phyloP scores from a whole-genome alignment of 1,140 invertebrate species.

The Lepidurus couesii region DNA sequence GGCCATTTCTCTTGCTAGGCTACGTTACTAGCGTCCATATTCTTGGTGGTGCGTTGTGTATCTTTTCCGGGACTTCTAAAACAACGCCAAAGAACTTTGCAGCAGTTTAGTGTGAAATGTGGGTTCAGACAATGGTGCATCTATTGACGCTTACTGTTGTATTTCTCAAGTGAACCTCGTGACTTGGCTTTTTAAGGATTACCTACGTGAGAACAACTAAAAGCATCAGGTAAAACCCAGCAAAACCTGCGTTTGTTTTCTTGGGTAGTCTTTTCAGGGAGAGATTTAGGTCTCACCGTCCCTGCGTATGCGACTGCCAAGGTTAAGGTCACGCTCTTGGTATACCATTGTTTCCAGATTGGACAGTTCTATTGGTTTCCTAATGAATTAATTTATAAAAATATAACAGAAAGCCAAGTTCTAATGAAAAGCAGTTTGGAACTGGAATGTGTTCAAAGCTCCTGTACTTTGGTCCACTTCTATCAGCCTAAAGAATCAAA shows the following conservation, averaged over 20 bases:
- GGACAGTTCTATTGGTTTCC: not conserved
- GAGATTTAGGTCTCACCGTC: not conserved
- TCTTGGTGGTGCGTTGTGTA: not conserved
- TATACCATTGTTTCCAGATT: not conserved
- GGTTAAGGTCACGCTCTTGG: not conserved
- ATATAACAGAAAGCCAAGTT: no score
- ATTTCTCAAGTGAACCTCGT: not conserved
- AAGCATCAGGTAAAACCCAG: not conserved
- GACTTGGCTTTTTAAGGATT: not conserved
- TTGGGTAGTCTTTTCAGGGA: not conserved
- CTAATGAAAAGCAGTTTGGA: no score
- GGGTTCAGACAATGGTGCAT: not conserved
- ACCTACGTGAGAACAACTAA: not conserved
- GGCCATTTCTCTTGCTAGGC: constrained; percentile 2
- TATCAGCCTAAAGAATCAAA: no score
- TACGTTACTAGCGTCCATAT: not conserved
- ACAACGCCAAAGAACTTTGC: not conserved
- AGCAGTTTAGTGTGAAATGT: not conserved
- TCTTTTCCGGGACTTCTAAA: not conserved
- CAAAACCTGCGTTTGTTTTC: not conserved
- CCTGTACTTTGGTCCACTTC: no score
- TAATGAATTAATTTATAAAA: no score
- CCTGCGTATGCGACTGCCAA: not conserved
- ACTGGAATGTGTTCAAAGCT: no score
- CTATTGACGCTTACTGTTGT: not conserved